Evolutionary conservation across 1,140 invertebrate genomes (phyloP).

Genomic region (Drosophila grimshawi): DNA sequence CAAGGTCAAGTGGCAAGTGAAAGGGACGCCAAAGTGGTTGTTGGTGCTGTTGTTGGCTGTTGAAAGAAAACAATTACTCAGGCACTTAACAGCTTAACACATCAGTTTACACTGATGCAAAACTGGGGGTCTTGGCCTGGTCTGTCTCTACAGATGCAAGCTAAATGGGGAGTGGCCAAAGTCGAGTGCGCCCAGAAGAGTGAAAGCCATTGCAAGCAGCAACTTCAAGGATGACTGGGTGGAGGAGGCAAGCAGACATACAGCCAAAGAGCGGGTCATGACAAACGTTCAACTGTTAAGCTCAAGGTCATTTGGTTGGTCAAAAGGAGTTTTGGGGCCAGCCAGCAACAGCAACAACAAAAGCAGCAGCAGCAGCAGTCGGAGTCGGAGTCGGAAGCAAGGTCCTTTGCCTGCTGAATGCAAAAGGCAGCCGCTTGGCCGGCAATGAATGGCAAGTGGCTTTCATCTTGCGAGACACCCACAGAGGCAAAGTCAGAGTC

Average conservation of each 20-base stretch:
- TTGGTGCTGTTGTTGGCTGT: conserved; percentile 45
- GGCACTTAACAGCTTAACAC: conserved; percentile 83
- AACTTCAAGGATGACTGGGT: conserved; percentile 15
- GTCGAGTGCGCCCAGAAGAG: not conserved
- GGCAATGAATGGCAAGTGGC: conserved; percentile 74
- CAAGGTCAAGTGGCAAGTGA: conserved; percentile 79
- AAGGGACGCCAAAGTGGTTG: conserved; percentile 58
- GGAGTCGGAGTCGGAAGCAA: not conserved
- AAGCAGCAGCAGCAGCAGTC: conserved; percentile 22
- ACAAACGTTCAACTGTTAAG: conserved; percentile 73
- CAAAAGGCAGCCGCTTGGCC: conserved; percentile 51
- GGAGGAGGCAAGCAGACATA: not conserved
- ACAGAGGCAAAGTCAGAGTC: conserved; percentile 4
- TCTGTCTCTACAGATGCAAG: conserved; percentile 12
- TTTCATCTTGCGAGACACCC: conserved; percentile 80
- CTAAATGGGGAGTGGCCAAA: conserved; percentile 14
- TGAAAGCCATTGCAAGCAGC: conserved; percentile 29
- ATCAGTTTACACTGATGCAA: conserved; percentile 75
- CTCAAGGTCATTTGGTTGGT: conserved; percentile 71
- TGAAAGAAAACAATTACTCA: conserved; percentile 84
- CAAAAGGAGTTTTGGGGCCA: conserved; percentile 56
- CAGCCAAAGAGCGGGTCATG: conserved; percentile 24
- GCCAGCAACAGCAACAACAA: conserved; percentile 8
- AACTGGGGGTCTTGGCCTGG: conserved; percentile 39
- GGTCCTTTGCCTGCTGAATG: conserved; percentile 10